Base-by-base conservation (phyloP, 2,888 invertebrate genomes). In the Drosophila glabriapex region DNA sequence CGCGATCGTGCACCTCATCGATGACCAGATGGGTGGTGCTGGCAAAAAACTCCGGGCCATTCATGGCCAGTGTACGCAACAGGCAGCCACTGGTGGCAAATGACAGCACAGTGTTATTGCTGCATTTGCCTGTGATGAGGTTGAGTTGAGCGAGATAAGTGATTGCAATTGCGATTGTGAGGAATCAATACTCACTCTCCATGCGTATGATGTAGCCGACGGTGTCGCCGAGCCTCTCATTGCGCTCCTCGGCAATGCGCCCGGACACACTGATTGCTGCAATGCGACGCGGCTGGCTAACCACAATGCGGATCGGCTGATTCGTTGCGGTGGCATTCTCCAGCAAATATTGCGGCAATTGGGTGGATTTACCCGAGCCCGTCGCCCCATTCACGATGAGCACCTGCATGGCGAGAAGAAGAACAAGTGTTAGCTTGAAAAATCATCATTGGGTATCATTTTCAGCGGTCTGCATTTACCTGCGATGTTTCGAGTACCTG, bases 1-100 rank as follows among this genome's bases (percentile, higher is more conserved):
- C 98, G 0, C 99, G 95, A 93, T 99, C 99, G 93, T 99, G 99
- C 35, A 99, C 96, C 94, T 99, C 99, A 93, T 99, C 99, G 89
- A 99, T 95, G 61, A 97, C 95, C 52, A 97, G 94, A 93, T 99
- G 99, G 0, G 98, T 97, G 4, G 92, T 85, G 52, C 85, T 87
- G 2, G 73, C 75, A 35, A 93, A 93, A 6, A 92, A 80, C 35
- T 90, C 84, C 4, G 72, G 35, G 0, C 82, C 96, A 3, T 97
- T 97, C 3, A 95, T 95, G 96, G 98, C 97, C 67, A 99, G 94
- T 0, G 97, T 98, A 61, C 99, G 94, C 71, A 99, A 94, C 10
- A 93, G 82, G 66, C 92, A 92, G 5, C 93, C 93, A 63, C 93
- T 93, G 46, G 93, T 93, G 52, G 93, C 93, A 56, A 92, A 88